Conservation (phyloP, 2,113 vertebrate species). For the Colaptes auratus region DNA sequence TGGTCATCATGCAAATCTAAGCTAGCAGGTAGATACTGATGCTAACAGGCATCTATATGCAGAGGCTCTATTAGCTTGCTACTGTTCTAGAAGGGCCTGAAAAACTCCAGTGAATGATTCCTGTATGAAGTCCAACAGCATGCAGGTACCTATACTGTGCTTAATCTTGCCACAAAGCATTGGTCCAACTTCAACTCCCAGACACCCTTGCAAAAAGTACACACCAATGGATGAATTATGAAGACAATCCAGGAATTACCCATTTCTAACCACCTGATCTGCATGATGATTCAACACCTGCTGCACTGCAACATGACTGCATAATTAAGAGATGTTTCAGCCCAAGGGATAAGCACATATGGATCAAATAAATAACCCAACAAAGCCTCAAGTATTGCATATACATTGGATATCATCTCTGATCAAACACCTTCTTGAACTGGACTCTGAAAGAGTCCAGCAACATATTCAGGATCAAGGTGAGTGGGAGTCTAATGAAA, state of each 20-base stretch:
- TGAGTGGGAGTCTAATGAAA: conserved; percentile 54
- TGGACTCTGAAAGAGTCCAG: not conserved
- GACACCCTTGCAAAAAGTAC: not conserved
- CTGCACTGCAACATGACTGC: not conserved
- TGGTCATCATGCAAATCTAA: not conserved
- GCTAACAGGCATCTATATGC: not conserved
- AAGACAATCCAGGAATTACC: not conserved
- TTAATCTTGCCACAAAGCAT: not conserved
- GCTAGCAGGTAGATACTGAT: not conserved
- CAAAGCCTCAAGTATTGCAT: not conserved
- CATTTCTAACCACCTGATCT: not conserved
- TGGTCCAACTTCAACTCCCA: not conserved
- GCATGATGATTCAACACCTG: fast-evolving
- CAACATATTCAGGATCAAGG: not conserved
- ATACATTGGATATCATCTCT: not conserved
- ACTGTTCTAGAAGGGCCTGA: not conserved
- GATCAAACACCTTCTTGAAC: not conserved
- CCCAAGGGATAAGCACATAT: not conserved
- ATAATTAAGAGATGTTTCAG: not conserved
- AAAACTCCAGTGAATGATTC: not conserved
- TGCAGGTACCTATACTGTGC: not conserved
- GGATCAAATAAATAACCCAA: not conserved
- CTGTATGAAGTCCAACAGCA: not conserved
- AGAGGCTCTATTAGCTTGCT: not conserved
- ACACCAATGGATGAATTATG: not conserved